Base-by-base conservation (phyloP, 2,888 invertebrate genomes). In the Spilarctia lutea region DNA sequence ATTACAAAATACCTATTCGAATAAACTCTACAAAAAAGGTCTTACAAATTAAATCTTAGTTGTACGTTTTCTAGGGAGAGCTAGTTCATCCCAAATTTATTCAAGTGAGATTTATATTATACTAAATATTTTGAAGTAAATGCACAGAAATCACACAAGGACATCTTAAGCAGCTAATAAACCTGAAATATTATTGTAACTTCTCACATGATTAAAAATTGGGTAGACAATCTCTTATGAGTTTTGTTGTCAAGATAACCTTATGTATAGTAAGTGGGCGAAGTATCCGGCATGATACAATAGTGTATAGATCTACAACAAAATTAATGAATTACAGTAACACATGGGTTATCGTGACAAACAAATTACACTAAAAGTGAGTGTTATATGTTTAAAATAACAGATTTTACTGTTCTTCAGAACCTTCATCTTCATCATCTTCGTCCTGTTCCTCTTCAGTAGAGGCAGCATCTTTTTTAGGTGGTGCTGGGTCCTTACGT, bases 21-120 rank as follows among this genome's bases (percentile, higher is more conserved):
- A 91, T 92, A 91, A 92, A 94, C 92, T 94, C 94, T 95, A 95
- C 94, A 94, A 93, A 93, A 91, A 45, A 91, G 88, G 90, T 90
- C 94, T 95, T 94, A 94, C 88, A 94, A 94, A 94, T 93, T 93
- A 94, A 91, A 92, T 89, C 93, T 94, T 94, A 94, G 89, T 95
- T 95, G 94, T 95, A 95, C 93, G 91, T 93, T 92, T 52, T 92
- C 94, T 94, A 94, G 89, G 94, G 92, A 94, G 94, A 94, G 92
- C 91, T 91, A 90, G 85, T 88, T 92, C 89, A 88, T 86, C 89
- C 92, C 92, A 94, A 94, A 87, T 92, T 93, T 92, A 94, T 84
- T 90, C 92, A 94, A 91, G 92, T 90, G 91, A 94, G 92, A 87
- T 86, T 80, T 80, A 80, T 71, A 81, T 80, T 83, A 88, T 86